A percentile compares a stretch with the other conserved stretches of the same genome.
Evolutionary conservation across 2,113 vertebrate genomes (phyloP).

Genomic region (Pelusios castaneus): DNA sequence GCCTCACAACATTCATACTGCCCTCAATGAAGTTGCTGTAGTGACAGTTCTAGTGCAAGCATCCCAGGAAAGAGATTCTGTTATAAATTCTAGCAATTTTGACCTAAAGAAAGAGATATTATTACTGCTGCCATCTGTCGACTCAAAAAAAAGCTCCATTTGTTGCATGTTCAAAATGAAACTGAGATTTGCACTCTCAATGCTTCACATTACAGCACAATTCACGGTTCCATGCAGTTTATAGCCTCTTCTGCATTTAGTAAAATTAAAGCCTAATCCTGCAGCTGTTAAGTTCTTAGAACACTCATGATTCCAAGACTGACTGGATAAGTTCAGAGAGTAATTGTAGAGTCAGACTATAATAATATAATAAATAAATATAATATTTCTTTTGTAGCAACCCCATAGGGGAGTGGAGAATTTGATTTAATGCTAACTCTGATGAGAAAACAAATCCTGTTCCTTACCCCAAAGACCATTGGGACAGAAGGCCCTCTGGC

Average conservation of each 20-base stretch:
- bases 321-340: background rate
- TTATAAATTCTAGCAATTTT: background rate
- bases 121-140: background rate
- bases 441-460: background rate
- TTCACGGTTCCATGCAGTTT: background rate
- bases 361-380: too few species aligned
- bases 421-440: background rate
- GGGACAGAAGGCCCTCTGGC: background rate
- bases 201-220: background rate
- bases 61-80: background rate
- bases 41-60: background rate
- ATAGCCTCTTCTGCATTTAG: background rate
- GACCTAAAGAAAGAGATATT: background rate
- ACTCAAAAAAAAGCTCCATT: background rate
- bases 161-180: background rate
- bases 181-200: background rate
- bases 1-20: background rate
- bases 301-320: background rate
- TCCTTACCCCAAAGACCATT: background rate
- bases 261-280: background rate
- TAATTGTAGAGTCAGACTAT: too few species aligned
- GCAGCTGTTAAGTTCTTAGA: background rate
- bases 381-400: background rate
- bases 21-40: constrained; percentile 23
- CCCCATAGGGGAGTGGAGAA: background rate